Evolutionary conservation across 1,140 invertebrate species (phyloP), one percentile per base, ranked within the genome.

Genomic region (Catajapyx aquilonaris): DNA sequence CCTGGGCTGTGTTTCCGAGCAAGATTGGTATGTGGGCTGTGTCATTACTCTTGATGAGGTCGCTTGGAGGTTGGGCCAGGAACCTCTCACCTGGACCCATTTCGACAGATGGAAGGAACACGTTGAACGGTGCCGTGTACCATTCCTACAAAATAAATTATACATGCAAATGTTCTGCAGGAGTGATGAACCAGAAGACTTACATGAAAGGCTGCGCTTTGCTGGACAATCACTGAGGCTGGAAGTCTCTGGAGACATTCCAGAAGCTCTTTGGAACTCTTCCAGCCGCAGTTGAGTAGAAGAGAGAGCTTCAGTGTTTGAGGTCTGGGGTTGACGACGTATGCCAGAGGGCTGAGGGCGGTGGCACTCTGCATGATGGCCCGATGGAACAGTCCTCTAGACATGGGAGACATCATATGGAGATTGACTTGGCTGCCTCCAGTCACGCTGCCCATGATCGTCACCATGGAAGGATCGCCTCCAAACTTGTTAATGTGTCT

Each of bases 291-390:
- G 13, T 28, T 28, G 7, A 28, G 7, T 13, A 28, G 13, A 28
- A 28, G 23, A 9, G 7, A 7, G 13, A 28, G 23, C 23, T 28
- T 28, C 7, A 13, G 13, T 15, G 38, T 19, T n/a, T 39, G 31
- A 35, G 31, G 11, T 20, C 15, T 28, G 10, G 50, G 49, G 13
- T 45, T 46, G 11, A 34, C 37, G 0, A 46, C 41, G 18, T 53
- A 33, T 1, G 54, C 46, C 52, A 54, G 57, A 4, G 50, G 46
- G 28, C 45, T 48, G 21, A 54, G 33, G 0, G 53, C 51, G 1
- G 46, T 46, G 5, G 52, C 54, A 22, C 52, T 55, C 32, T 56
- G 51, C 37, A 55, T 36, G 15, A 57, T 55, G 3, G 49, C 53
- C 2, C 48, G 41, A 9, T 48, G 39, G 40, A 58, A 55, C 20